Evolutionary conservation across 2,113 vertebrate genomes (phyloP).

Genomic region (Stegostoma tigrinum): DNA sequence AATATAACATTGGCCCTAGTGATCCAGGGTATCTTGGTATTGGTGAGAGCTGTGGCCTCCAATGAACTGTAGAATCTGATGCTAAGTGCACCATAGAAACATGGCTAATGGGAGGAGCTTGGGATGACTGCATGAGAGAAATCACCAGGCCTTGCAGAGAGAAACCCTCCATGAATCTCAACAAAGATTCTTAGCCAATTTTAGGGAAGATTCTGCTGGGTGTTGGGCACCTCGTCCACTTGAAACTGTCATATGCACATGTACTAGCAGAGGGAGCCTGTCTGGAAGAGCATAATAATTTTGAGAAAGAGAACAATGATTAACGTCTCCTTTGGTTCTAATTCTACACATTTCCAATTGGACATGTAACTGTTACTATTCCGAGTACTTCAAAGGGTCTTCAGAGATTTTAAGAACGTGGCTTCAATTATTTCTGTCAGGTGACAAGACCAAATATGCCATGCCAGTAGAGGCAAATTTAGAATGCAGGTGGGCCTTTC

Average conservation of each 20-base stretch:
- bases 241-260: background rate
- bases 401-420: background rate
- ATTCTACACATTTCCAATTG: background rate
- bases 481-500: no score
- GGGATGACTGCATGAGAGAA: no score
- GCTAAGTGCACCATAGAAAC: no score
- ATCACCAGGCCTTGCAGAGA: no score
- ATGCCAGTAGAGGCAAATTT: background rate
- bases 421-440: background rate
- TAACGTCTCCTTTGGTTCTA: background rate
- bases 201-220: no score
- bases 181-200: no score
- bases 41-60: no score
- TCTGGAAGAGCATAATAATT: background rate
- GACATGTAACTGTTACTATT: background rate
- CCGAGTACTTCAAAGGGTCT: background rate
- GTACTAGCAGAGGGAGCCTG: background rate
- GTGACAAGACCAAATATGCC: background rate
- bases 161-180: no score
- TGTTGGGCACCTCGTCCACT: background rate
- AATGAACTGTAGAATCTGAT: no score
- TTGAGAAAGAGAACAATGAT: background rate
- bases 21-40: no score
- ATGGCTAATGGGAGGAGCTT: no score
- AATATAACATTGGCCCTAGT: no score